phyloP scores from a whole-genome alignment of 2,797 vertebrate genomes.

The Phaenicophaeus curvirostris region DNA sequence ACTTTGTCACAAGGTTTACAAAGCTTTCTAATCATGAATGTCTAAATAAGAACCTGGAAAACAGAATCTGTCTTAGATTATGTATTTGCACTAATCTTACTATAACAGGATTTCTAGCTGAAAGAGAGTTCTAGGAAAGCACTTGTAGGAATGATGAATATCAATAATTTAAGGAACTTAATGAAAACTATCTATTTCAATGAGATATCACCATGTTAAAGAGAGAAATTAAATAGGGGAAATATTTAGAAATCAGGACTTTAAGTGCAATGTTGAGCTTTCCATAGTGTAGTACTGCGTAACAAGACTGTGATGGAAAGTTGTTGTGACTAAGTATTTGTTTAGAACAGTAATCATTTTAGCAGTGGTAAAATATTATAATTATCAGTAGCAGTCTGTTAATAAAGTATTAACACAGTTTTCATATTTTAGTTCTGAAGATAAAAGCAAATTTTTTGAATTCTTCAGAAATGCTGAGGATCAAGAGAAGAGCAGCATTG shows the following conservation, averaged over 20 bases:
- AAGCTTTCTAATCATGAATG: not conserved
- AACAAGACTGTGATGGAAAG: slow-evolving; percentile 4
- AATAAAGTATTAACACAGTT: not conserved
- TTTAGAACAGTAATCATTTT: not conserved
- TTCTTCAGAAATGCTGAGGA: not conserved
- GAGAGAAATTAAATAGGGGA: not conserved
- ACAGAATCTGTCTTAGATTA: not conserved
- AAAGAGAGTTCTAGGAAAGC: not conserved
- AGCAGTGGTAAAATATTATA: not conserved
- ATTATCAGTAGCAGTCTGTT: not conserved
- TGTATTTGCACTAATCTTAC: not conserved
- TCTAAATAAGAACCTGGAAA: not conserved
- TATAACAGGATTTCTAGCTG: not conserved
- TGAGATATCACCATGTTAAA: slow-evolving; percentile 4
- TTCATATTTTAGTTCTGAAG: not conserved
- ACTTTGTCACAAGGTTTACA: not conserved
- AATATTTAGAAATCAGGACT: slow-evolving; percentile 11
- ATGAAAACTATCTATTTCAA: slow-evolving; percentile 42
- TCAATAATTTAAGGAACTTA: slow-evolving; percentile 22
- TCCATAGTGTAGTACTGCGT: not conserved
- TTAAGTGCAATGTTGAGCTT: not conserved
- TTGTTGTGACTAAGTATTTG: not conserved
- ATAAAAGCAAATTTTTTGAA: not conserved
- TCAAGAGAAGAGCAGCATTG: not conserved
- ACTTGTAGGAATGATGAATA: slow-evolving; percentile 26